Conservation (phyloP, 2,888 invertebrate species). For the Julus scanicus region DNA sequence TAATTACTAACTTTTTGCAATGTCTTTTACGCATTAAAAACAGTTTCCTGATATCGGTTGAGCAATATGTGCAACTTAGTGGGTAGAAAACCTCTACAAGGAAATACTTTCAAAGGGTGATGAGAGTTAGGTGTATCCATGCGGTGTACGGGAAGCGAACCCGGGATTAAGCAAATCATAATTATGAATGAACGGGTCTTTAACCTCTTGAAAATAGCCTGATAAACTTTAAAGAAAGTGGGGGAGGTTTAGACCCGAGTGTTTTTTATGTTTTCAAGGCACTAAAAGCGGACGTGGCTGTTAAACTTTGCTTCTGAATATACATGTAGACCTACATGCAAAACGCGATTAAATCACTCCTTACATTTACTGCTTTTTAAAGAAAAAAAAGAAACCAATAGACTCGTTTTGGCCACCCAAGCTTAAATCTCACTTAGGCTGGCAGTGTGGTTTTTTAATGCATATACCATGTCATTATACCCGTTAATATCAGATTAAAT, state of each 20-base stretch:
- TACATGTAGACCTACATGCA: neutral
- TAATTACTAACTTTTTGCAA: neutral
- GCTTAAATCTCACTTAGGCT: neutral
- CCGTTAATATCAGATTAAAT: neutral
- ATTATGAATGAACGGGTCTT: slow-evolving; percentile 25
- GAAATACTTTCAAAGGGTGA: slow-evolving; percentile 41
- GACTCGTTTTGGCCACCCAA: neutral
- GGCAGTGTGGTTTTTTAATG: neutral
- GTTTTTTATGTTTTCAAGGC: neutral
- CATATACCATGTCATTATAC: neutral
- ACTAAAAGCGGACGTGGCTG: neutral
- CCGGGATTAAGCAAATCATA: slow-evolving; percentile 31
- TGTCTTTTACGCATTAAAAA: neutral
- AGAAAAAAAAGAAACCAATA: neutral
- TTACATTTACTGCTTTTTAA: neutral
- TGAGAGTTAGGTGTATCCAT: neutral
- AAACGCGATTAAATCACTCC: neutral
- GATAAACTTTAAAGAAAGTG: slow-evolving; percentile 15
- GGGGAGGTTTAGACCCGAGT: neutral
- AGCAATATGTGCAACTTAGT: neutral
- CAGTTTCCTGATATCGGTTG: neutral
- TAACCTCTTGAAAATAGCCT: neutral
- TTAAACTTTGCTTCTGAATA: neutral
- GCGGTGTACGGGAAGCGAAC: neutral
- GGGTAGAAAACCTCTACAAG: neutral